phyloP scores from a whole-genome alignment of 2,888 invertebrate genomes.

The Eurois occulta region DNA sequence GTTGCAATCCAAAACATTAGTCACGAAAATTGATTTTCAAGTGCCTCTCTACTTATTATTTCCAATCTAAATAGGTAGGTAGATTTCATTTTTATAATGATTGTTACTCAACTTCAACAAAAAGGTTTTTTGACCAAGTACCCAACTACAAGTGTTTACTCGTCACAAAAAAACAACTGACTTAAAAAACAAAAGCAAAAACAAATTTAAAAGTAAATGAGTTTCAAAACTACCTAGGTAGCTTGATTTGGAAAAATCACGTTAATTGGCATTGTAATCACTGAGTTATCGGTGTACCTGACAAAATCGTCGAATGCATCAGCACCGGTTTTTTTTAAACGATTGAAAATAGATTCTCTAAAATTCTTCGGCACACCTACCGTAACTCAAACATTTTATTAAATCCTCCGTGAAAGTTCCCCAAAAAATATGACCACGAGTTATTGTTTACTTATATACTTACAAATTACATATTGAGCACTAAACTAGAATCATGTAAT shows the following conservation, averaged over 20 bases:
- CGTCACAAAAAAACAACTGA: neutral
- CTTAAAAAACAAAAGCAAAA: neutral
- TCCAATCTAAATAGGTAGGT: neutral
- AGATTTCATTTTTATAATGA: neutral
- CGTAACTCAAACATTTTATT: neutral
- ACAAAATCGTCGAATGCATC: neutral
- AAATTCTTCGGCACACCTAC: neutral
- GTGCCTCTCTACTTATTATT: neutral
- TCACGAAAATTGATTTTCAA: neutral
- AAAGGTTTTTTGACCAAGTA: neutral
- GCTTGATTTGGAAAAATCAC: neutral
- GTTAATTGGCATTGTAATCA: neutral
- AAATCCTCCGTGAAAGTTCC: neutral
- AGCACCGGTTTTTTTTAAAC: neutral
- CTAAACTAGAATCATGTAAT: neutral
- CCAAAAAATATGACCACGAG: neutral
- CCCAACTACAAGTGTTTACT: neutral
- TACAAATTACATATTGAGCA: neutral
- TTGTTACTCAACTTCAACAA: neutral
- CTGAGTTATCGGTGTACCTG: neutral
- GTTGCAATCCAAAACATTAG: neutral
- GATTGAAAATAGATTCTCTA: neutral
- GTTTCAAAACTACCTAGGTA: neutral
- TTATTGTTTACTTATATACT: constrained; percentile 13
- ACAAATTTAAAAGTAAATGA: neutral